Percentiles rank a stretch among this genome's conserved stretches.
phyloP scores from a whole-genome alignment of 2,888 invertebrate species.

The Campoletis raptor region DNA sequence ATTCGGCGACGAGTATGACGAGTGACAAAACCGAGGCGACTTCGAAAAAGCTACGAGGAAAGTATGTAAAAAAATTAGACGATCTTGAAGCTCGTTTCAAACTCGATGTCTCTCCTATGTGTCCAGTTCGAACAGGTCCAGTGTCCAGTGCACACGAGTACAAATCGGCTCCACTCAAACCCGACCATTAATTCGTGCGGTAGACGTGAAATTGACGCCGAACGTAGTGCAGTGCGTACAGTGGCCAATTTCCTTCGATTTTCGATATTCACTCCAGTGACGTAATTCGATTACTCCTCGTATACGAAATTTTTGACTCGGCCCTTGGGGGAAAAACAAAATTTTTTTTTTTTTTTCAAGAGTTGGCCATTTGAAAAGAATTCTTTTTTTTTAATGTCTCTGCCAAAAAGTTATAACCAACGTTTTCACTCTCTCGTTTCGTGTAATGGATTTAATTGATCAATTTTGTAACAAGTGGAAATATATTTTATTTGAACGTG shows the following conservation, averaged over 20 bases:
- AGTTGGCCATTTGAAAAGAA: neutral
- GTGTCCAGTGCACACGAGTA: slow-evolving; percentile 33
- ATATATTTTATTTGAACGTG: neutral
- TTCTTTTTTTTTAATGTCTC: neutral
- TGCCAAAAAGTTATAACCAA: neutral
- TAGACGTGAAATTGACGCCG: slow-evolving; percentile 43
- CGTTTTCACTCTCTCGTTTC: neutral
- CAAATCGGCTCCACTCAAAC: slow-evolving; percentile 16
- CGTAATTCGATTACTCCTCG: neutral
- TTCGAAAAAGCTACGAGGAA: neutral
- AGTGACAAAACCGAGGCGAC: neutral
- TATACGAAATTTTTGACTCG: neutral
- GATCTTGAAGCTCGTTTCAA: slow-evolving; percentile 7
- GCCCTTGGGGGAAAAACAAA: neutral
- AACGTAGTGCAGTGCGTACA: slow-evolving; percentile 8
- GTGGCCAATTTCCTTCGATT: slow-evolving; percentile 28
- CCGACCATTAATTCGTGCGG: slow-evolving; percentile 45
- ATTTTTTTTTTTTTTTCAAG: neutral
- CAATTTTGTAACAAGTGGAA: neutral
- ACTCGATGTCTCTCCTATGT: neutral
- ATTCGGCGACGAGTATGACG: neutral
- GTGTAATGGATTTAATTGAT: neutral
- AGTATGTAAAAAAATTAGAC: neutral
- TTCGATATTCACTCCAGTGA: slow-evolving; percentile 42
- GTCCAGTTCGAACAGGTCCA: slow-evolving; percentile 41